These are phyloP conservation scores for Hycleus cichorii DNA, from an alignment of 1,140 invertebrate genomes.

Conservation along the genomic window DNA sequence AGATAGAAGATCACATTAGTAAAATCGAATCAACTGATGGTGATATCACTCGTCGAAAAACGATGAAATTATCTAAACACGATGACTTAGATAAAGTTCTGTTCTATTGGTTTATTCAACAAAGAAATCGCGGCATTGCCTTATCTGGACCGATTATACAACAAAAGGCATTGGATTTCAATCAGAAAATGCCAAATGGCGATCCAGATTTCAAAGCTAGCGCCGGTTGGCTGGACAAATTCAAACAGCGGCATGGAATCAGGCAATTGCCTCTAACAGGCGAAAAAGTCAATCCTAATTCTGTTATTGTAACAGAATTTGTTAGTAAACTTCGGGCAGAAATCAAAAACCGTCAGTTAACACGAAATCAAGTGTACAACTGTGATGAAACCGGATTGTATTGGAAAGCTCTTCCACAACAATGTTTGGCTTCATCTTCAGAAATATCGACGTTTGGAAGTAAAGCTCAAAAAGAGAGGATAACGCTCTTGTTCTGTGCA, in stretches of 20 bases:
- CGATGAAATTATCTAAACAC: too few relatives aligned
- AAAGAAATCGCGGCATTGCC: conserved; percentile 2
- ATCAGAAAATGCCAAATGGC: conserved; percentile 14
- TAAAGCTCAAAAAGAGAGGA: too few relatives aligned
- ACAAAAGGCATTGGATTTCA: conserved; percentile 8
- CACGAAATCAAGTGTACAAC: conserved; percentile 36
- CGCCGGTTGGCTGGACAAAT: conserved; percentile 28
- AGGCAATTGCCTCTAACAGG: too few relatives aligned
- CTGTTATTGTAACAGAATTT: neutral
- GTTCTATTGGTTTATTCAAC: conserved; percentile 1
- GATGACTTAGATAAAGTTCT: too few relatives aligned
- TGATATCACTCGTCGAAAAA: too few relatives aligned
- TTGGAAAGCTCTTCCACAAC: conserved; percentile 37
- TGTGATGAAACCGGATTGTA: conserved; percentile 40
- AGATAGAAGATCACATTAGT: too few relatives aligned
- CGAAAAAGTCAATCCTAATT: conserved; percentile 21
- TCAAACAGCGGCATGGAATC: too few relatives aligned
- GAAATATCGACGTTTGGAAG: too few relatives aligned
- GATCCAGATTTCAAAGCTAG: conserved; percentile 21
- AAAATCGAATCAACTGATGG: too few relatives aligned
- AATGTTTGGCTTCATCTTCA: conserved; percentile 27
- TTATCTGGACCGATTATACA: conserved; percentile 11
- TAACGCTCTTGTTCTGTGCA: too few relatives aligned
- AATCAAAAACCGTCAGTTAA: neutral
- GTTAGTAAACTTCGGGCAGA: neutral